A percentile compares a stretch with the other conserved stretches of the same genome.
Conservation (phyloP, 2,113 vertebrate species). For the Acanthochromis polyacanthus region DNA sequence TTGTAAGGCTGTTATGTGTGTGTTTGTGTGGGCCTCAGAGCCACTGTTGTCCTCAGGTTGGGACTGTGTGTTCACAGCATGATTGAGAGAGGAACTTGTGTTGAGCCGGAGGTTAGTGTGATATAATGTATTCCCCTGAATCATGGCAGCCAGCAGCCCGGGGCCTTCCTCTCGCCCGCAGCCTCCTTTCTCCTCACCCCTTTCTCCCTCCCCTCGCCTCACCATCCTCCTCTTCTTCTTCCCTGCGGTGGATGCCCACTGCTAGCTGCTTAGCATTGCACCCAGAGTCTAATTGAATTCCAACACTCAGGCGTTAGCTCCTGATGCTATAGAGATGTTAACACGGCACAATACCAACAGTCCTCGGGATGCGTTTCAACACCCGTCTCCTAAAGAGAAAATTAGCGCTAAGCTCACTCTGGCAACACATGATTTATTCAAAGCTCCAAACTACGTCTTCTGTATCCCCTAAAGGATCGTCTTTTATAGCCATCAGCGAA, state of each 20-base stretch:
- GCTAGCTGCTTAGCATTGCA: conserved; percentile 81
- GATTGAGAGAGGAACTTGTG: conserved; percentile 73
- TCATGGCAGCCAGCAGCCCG: conserved; percentile 62
- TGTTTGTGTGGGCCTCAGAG: conserved; percentile 57
- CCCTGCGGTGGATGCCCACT: conserved; percentile 64
- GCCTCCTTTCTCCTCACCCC: conserved; percentile 16
- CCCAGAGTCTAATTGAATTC: conserved; percentile 83
- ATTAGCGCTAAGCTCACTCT: conserved; percentile 68
- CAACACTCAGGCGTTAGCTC: conserved; percentile 61
- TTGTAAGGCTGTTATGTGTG: conserved; percentile 58
- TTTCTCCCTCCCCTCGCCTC: conserved; percentile 36
- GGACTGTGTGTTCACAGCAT: conserved; percentile 73
- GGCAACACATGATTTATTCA: conserved; percentile 80
- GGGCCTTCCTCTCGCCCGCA: conserved; percentile 76
- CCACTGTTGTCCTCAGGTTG: conserved; percentile 71
- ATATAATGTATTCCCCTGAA: conserved; percentile 81
- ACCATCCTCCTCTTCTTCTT: conserved; percentile 45
- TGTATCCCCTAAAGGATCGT: conserved; percentile 74
- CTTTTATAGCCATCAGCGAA: conserved; percentile 78
- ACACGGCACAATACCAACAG: conserved; percentile 80
- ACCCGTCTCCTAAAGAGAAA: conserved; percentile 71
- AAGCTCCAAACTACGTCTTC: conserved; percentile 75
- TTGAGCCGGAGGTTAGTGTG: conserved; percentile 77
- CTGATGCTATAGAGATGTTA: conserved; percentile 76
- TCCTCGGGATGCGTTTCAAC: conserved; percentile 74